Evolutionary conservation across 1,140 invertebrate genomes (phyloP), one percentile per base, ranked within the genome.

Genomic region (Pseudomyrmex pallidus): DNA sequence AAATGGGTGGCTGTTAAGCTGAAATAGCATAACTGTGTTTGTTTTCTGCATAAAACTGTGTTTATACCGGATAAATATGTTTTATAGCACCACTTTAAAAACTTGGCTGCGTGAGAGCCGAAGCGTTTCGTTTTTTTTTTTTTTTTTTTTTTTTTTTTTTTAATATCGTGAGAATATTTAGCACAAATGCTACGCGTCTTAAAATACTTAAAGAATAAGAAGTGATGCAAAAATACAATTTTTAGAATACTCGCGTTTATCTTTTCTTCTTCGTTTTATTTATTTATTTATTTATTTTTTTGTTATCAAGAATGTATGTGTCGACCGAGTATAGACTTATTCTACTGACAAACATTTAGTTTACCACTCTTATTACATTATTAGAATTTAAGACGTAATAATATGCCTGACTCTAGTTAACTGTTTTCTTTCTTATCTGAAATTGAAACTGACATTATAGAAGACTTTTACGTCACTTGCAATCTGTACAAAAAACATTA

Each of bases 1-100:
- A 72, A 80, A 80, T 72, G 54, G 59, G 44, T 48, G 20, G 12
- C 25, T 20, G 63, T 78, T 78, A 70, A 70, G 20, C 66, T 48
- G n/a, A 50, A 72, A 80, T 61, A 10, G 44, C 52, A 61, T 80
- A 72, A 78, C 64, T 78, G 64, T 78, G 64, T 80, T 72, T 80
- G 76, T 59, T 80, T 61, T 25, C 0, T n/a, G 22, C 20, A 61
- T 61, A 72, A 80, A 72, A 70, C n/a, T 80, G 20, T 50, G 54
- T 80, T 80, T 59, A 50, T 70, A 50, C 12, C 22, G 22, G 20
- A 50, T 72, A 80, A 80, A 80, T 80, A 70, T 61, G 17, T 12
- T 72, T 80, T 80, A 80, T 25, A 12, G 54, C 20, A 22, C 20
- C 54, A 20, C 20, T 12, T 70, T 72, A 80, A 80, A 56, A 80